These are phyloP conservation scores for Drosophila antonietae DNA, from an alignment of 2,888 invertebrate genomes.

Conservation along the genomic window DNA sequence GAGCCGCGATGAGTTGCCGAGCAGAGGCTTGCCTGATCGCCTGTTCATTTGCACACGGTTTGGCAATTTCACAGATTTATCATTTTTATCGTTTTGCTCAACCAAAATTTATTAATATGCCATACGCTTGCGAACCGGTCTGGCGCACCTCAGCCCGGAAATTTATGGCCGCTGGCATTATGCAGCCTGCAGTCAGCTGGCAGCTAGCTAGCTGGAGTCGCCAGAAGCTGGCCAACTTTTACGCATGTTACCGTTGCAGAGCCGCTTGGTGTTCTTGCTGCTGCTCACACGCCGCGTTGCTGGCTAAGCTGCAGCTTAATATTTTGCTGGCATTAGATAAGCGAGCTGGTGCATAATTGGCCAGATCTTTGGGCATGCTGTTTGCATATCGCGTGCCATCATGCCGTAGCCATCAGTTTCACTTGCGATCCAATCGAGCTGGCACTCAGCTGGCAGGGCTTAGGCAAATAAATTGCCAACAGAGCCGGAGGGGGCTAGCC, in stretches of 20 bases:
- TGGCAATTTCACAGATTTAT: constrained; percentile 69
- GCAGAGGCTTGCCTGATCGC: constrained; percentile 33
- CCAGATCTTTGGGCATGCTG: constrained; percentile 28
- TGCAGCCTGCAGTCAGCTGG: constrained; percentile 6
- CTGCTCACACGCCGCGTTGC: constrained; percentile 10
- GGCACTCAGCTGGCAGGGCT: constrained; percentile 44
- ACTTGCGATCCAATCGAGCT: constrained; percentile 38
- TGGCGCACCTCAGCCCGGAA: constrained; percentile 22
- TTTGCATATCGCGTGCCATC: constrained; percentile 64
- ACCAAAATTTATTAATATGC: constrained; percentile 62
- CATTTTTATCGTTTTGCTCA: constrained; percentile 60
- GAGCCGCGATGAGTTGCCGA: constrained; percentile 31
- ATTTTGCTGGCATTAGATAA: constrained; percentile 31
- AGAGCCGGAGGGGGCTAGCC: constrained; percentile 30
- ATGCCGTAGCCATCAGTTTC: constrained; percentile 68
- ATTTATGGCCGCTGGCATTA: constrained; percentile 37
- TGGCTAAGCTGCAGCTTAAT: constrained; percentile 10
- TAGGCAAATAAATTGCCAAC: constrained; percentile 70
- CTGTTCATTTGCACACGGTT: constrained; percentile 68
- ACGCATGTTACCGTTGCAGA: constrained; percentile 69
- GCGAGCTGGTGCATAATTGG: constrained; percentile 46
- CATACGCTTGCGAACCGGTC: constrained; percentile 56
- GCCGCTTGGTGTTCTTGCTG: constrained; percentile 50
- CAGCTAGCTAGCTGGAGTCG: constrained; percentile 17
- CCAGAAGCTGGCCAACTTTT: constrained; percentile 34